Evolutionary conservation across 2,888 invertebrate genomes (phyloP).

Genomic region (Oscheius sp.): DNA sequence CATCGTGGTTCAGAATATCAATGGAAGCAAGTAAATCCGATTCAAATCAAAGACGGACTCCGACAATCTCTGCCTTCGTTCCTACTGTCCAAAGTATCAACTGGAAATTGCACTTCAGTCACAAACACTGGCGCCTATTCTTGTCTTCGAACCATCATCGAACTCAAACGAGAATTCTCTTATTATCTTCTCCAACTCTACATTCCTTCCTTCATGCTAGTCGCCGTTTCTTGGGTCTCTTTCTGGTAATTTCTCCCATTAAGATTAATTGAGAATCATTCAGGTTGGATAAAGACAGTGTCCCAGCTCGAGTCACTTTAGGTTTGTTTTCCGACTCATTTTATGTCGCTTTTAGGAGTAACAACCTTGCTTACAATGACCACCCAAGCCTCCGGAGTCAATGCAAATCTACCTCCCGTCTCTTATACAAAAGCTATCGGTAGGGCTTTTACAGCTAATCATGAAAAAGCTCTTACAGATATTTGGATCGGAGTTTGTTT

Average conservation of each 20-base stretch:
- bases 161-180: slow-evolving; percentile 80
- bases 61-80: slow-evolving; percentile 83
- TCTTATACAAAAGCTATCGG: slow-evolving; percentile 61
- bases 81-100: slow-evolving; percentile 90
- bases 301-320: slow-evolving; percentile 69
- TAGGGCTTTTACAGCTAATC: no score
- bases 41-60: slow-evolving; percentile 77
- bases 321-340: no score
- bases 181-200: slow-evolving; percentile 76
- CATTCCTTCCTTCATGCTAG: slow-evolving; percentile 93
- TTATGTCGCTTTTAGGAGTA: no score
- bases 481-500: slow-evolving; percentile 69
- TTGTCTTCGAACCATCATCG: slow-evolving; percentile 65
- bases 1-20: slow-evolving; percentile 77
- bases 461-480: background rate
- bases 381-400: slow-evolving; percentile 66
- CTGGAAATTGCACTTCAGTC: slow-evolving; percentile 94
- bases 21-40: slow-evolving; percentile 90
- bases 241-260: slow-evolving; percentile 38
- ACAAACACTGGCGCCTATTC: slow-evolving; percentile 81
- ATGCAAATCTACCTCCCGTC: slow-evolving; percentile 68
- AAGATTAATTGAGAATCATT: background rate
- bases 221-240: slow-evolving; percentile 74
- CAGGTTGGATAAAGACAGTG: slow-evolving; percentile 68
- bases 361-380: slow-evolving; percentile 97